Percentiles rank a stretch among this genome's conserved stretches.
These are phyloP conservation scores for Drosophila paramelanica DNA, from an alignment of 2,888 invertebrate genomes.

Conservation along the genomic window DNA sequence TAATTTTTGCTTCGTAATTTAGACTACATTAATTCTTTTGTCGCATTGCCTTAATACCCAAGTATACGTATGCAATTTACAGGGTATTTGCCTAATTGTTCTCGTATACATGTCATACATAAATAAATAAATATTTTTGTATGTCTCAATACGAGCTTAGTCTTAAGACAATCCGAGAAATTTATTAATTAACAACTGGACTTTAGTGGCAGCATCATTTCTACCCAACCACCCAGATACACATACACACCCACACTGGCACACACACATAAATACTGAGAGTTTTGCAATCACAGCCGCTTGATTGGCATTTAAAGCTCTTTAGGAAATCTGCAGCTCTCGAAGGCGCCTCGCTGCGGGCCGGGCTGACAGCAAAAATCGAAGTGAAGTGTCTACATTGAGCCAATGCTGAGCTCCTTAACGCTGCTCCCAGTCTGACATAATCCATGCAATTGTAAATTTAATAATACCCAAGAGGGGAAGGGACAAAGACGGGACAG, in stretches of 20 bases:
- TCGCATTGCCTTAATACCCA: not conserved
- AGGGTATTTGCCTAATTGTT: conserved; percentile 25
- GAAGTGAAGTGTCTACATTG: conserved; percentile 73
- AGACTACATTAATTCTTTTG: not conserved
- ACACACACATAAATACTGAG: conserved; percentile 14
- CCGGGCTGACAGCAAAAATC: conserved; percentile 72
- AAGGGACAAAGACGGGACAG: conserved; percentile 10
- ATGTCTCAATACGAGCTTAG: conserved; percentile 7
- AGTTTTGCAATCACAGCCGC: conserved; percentile 62
- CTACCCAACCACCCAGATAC: conserved; percentile 11
- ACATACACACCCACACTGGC: conserved; percentile 6
- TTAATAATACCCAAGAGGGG: conserved; percentile 63
- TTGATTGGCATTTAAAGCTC: conserved; percentile 80
- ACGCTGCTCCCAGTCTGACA: conserved; percentile 72
- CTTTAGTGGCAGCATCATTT: conserved; percentile 34
- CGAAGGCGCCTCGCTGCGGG: conserved; percentile 32
- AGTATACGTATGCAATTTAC: not conserved
- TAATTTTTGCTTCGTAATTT: not conserved
- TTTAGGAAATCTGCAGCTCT: conserved; percentile 60
- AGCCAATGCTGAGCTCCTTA: conserved; percentile 77
- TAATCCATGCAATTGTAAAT: conserved; percentile 81
- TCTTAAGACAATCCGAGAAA: conserved; percentile 53
- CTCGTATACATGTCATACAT: conserved; percentile 4
- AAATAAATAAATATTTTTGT: conserved; percentile 18
- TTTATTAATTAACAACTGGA: conserved; percentile 74